Conservation (phyloP, 2,888 invertebrate species). For the Pherbina coryleti region DNA sequence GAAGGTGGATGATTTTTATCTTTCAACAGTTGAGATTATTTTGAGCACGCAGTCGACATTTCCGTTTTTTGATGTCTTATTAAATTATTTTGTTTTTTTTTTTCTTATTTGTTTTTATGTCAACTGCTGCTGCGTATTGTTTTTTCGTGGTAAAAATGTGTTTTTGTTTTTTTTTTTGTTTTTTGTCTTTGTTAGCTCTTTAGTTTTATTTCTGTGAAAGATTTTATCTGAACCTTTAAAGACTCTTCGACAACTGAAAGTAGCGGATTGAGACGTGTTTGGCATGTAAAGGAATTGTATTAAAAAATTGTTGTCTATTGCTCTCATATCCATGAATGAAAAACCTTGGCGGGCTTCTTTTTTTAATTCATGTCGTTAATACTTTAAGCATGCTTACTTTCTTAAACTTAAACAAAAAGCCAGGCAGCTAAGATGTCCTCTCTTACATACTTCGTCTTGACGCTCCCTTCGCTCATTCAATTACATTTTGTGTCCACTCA, state of each 20-base stretch:
- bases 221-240: constrained; percentile 10
- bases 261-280: constrained; percentile 48
- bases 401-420: neutral
- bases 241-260: neutral
- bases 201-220: constrained; percentile 43
- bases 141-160: constrained; percentile 45
- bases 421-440: neutral
- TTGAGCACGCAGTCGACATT: constrained; percentile 54
- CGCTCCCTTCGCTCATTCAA: constrained; percentile 49
- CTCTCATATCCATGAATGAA: constrained; percentile 4
- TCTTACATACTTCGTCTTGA: neutral
- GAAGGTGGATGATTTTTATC: constrained; percentile 34
- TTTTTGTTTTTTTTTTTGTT: constrained; percentile 48
- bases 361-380: neutral
- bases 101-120: constrained; percentile 39
- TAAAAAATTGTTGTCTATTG: constrained; percentile 8
- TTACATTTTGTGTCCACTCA: constrained; percentile 55
- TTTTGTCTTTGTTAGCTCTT: no score
- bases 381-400: neutral
- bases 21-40: constrained; percentile 50
- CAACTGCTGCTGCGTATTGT: no score
- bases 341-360: neutral
- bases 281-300: constrained; percentile 42
- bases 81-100: constrained; percentile 31
- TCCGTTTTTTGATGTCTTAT: constrained; percentile 49